These are phyloP conservation scores for Pollenia griseotomentosa DNA, from an alignment of 2,888 invertebrate species.

Conservation along the genomic window DNA sequence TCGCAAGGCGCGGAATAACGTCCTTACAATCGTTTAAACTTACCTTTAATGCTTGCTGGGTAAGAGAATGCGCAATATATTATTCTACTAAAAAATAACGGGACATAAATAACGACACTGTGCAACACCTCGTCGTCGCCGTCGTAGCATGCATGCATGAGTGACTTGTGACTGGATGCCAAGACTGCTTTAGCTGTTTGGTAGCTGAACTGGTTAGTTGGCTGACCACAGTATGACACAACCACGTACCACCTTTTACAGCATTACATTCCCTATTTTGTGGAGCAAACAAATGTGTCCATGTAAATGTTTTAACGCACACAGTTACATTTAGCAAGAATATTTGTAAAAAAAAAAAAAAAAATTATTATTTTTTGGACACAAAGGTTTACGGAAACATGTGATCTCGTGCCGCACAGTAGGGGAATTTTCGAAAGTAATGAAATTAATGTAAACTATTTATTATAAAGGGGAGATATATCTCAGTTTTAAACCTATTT, in stretches of 20 bases:
- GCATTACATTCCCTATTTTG: constrained; percentile 12
- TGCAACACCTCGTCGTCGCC: constrained; percentile 52
- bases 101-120: constrained; percentile 57
- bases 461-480: too few species aligned
- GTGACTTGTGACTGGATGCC: constrained; percentile 62
- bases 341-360: constrained; percentile 34
- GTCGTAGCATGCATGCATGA: constrained; percentile 54
- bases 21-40: too few species aligned
- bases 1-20: too few species aligned
- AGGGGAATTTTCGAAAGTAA: too few species aligned
- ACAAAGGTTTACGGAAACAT: not conserved
- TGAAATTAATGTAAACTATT: too few species aligned
- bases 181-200: constrained; percentile 39
- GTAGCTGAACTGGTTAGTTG: constrained; percentile 55
- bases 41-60: not conserved
- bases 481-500: too few species aligned
- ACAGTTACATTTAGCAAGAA: not conserved
- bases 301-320: constrained; percentile 18
- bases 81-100: constrained; percentile 66
- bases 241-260: constrained; percentile 29
- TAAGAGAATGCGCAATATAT: constrained; percentile 43
- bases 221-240: constrained; percentile 68
- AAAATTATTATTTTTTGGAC: constrained; percentile 11
- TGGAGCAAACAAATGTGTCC: constrained; percentile 11
- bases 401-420: constrained; percentile 39